These are phyloP conservation scores for Eurytoma californica DNA, from an alignment of 2,888 invertebrate genomes.

Conservation along the genomic window DNA sequence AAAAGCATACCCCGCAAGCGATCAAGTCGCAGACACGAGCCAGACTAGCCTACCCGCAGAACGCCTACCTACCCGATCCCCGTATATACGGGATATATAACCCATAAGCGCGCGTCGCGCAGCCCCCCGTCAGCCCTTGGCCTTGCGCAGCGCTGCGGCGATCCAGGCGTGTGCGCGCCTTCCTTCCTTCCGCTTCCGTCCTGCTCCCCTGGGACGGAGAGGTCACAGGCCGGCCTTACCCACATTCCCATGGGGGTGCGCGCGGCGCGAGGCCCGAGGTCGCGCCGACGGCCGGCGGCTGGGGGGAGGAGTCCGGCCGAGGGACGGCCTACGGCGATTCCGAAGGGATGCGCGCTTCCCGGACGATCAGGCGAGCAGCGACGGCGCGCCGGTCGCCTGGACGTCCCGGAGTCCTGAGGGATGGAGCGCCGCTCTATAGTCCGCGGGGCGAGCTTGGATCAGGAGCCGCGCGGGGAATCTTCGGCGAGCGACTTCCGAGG, in stretches of 20 bases:
- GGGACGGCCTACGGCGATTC: slow-evolving; percentile 64
- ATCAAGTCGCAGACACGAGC: too few relatives aligned
- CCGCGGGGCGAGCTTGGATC: too few relatives aligned
- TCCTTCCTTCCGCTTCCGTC: slow-evolving; percentile 35
- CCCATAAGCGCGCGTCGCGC: not conserved
- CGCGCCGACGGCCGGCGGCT: not conserved
- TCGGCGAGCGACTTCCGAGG: too few relatives aligned
- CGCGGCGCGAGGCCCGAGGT: slow-evolving; percentile 34
- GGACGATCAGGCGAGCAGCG: slow-evolving; percentile 68
- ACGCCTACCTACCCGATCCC: too few relatives aligned
- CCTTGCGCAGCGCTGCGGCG: not conserved
- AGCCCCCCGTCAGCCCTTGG: not conserved
- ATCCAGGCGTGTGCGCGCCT: slow-evolving; percentile 5
- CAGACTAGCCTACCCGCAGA: too few relatives aligned
- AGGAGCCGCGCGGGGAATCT: too few relatives aligned
- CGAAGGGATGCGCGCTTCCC: slow-evolving; percentile 71
- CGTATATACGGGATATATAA: too few relatives aligned
- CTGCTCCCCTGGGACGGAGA: slow-evolving; percentile 74
- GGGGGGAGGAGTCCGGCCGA: not conserved
- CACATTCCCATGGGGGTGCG: slow-evolving; percentile 71
- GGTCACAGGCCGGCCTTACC: slow-evolving; percentile 74
- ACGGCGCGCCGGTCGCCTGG: slow-evolving; percentile 3
- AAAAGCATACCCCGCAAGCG: too few relatives aligned
- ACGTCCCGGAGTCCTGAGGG: slow-evolving; percentile 12
- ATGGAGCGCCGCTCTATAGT: not conserved